phyloP scores from a whole-genome alignment of 2,113 vertebrate genomes.

The Spea bombifrons region DNA sequence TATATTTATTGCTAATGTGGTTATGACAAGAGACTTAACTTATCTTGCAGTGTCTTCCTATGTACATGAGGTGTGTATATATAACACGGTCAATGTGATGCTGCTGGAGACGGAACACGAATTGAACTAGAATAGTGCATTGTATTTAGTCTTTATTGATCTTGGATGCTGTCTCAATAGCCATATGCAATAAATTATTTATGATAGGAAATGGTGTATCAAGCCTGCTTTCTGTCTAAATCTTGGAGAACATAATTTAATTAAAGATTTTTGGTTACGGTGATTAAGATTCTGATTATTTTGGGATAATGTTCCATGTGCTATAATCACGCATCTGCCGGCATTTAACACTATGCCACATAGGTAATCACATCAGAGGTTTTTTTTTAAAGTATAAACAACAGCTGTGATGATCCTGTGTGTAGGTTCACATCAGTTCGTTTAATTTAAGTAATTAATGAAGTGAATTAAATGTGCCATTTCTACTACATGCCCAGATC shows the following conservation, averaged over 20 bases:
- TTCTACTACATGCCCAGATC: too few species aligned
- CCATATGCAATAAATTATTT: constrained; percentile 99
- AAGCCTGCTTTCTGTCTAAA: constrained; percentile 47
- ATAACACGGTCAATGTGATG: constrained; percentile 73
- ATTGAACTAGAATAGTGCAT: constrained; percentile 83
- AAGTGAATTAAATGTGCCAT: too few species aligned
- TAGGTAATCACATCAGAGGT: too few species aligned
- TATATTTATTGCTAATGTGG: constrained; percentile 75
- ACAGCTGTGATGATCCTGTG: too few species aligned
- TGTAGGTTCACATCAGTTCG: too few species aligned
- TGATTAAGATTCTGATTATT: background rate
- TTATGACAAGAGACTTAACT: constrained; percentile 74
- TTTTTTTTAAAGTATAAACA: too few species aligned
- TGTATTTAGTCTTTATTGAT: constrained; percentile 93
- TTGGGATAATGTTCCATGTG: too few species aligned
- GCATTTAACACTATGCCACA: too few species aligned
- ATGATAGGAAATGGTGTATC: constrained; percentile 69
- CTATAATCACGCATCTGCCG: too few species aligned
- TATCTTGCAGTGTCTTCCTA: constrained; percentile 90
- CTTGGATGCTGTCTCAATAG: constrained; percentile 85
- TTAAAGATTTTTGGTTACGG: background rate
- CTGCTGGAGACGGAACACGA: constrained; percentile 80
- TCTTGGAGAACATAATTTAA: background rate
- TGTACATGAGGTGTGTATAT: constrained; percentile 75
- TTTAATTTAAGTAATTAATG: too few species aligned